Evolutionary conservation across 2,888 invertebrate species (phyloP), one percentile per base, ranked within the genome.

Genomic region (Iselma pallidipennis): DNA sequence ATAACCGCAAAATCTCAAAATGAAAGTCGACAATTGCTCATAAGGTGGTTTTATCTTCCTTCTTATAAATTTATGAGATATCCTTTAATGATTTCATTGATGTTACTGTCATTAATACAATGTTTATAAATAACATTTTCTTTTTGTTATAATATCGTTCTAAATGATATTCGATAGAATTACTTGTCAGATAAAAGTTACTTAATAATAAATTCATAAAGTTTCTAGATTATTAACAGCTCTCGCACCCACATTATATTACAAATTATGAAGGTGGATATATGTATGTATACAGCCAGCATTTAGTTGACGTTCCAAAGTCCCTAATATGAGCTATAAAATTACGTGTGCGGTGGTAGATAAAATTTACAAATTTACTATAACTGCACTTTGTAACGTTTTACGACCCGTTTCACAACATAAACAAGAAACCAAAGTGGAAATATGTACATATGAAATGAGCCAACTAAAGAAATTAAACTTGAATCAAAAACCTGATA

Each of bases 191-290:
- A 45, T 16, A 10, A 42, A 42, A 2, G 10, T 9, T 19, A 33
- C 14, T 14, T 10, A 10, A 29, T 33, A 14, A 72, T 75, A 74
- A 75, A 76, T 74, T 73, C 67, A 71, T 72, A 73, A 74, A 72
- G 73, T 75, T 74, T 70, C 69, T 71, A 69, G 72, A 76, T 75
- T 72, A 74, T 74, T 74, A 73, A 72, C 73, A 74, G 74, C 72
- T 75, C 73, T 73, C 74, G 71, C 75, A 74, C 70, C 70, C 74
- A 74, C 73, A 76, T 74, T 74, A 75, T 76, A 75, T 72, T 72
- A 72, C 72, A 73, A 74, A 76, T 75, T 74, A 74, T 73, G 71
- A 70, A 74, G 66, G 66, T 70, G 66, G 67, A 72, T 33, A 71
- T 73, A 73, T 28, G 7, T 28, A 28, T 28, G 28, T 31, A 31